Base-by-base conservation (phyloP, 2,113 vertebrate genomes). In the Chaetops frenatus region DNA sequence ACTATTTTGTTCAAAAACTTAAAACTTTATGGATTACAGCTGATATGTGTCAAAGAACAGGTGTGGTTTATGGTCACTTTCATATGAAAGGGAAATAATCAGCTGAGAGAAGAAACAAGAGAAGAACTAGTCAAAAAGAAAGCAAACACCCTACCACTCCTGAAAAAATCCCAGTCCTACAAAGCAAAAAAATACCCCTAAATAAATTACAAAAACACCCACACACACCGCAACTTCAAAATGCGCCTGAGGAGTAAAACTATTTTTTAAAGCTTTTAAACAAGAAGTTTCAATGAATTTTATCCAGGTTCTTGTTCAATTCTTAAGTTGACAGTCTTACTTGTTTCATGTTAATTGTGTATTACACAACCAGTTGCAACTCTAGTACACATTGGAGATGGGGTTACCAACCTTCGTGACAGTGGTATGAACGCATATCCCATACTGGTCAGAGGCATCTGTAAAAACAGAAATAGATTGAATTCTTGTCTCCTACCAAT, bases 131-230 rank as follows among this genome's bases (percentile, higher is more conserved):
- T 53, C 15, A 61, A 86, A 79, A 79, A 42, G 5, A 69, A 87
- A 87, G 5, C 1, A 35, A 70, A 50, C 40, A 35, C 0, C 0
- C 15, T 13, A 36, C 4, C 8, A 23, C 2, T 1, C 5, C 23
- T 0, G 0, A 7, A 28, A 81, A 42, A 18, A 44, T 5, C 4
- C 5, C 17, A 40, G 8, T 18, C 17, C 6, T n/a, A 31, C 8
- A 42, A 71, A n/a, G 5, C 4, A 71, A 66, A 79, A 74, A 54
- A 2, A 2, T 5, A 2, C 2, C 9, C 13, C 18, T 44, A 7
- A 86, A 48, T 2, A 48, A 7, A n/a, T 76, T 22, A 31, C 5
- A 35, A 44, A 62, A 76, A 22, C 23, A 1, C 4, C 1, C 22
- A 1, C 12, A 40, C 12, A 48, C 10, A 21, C 13, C 9, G 35